Evolutionary conservation across 1,140 invertebrate species (phyloP).

Genomic region (Rhopalosiphum maidis): DNA sequence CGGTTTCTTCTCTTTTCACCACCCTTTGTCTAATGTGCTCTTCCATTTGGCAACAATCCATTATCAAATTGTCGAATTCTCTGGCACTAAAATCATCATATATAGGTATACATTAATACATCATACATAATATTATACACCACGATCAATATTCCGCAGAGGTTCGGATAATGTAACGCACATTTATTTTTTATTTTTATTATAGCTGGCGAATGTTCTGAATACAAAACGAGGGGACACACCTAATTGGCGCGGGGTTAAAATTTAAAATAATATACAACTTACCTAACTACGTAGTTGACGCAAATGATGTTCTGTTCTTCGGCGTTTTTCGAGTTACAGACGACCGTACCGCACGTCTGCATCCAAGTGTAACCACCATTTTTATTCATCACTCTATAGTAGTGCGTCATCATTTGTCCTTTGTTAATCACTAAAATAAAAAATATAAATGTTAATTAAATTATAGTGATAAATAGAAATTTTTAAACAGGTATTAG

Average conservation of each 20-base stretch:
- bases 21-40: conserved; percentile 66
- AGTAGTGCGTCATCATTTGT: conserved; percentile 95
- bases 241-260: conserved; percentile 29
- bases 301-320: conserved; percentile 96
- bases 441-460: conserved; percentile 60
- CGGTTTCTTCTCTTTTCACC: conserved; percentile 79
- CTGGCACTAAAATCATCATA: conserved; percentile 74
- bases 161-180: conserved; percentile 1
- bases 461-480: neutral
- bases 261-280: conserved; percentile 36
- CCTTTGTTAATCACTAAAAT: conserved; percentile 93
- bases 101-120: neutral
- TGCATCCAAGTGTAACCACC: conserved; percentile 96
- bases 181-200: conserved; percentile 22
- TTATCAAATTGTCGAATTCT: conserved; percentile 87
- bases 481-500: neutral
- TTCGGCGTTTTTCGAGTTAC: conserved; percentile 92
- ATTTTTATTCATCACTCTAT: conserved; percentile 92
- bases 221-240: conserved; percentile 49
- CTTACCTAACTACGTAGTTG: conserved; percentile 91
- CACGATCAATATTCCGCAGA: conserved; percentile 50
- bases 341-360: conserved; percentile 95
- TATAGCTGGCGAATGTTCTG: neutral
- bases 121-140: conserved; percentile 22
- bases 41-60: conserved; percentile 91